Evolutionary conservation across 2,888 invertebrate genomes (phyloP), one percentile per base, ranked within the genome.

Genomic region (Acronicta aceris): DNA sequence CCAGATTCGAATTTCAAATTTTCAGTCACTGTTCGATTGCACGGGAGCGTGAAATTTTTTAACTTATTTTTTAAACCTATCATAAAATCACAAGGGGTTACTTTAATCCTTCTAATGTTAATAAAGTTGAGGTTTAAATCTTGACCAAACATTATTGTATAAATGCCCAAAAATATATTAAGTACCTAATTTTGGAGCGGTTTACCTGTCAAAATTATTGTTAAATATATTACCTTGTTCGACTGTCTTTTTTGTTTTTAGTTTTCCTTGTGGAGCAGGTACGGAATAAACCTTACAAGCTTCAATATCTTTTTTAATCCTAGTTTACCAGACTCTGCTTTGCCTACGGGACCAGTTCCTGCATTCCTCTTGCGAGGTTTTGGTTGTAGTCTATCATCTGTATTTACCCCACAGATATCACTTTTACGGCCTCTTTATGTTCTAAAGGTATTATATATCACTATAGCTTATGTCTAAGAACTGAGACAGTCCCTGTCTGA

Each of bases 1-100:
- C 82, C 81, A 83, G 85, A 92, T 93, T 91, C 89, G 93, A 93
- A 93, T 93, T 93, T 91, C 91, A 93, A 93, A 93, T 93, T 93
- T 92, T 92, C 91, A 90, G 89, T 85, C 86, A 81, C 86, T 87
- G 87, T 88, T 87, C 83, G 82, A 84, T 83, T 84, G 86, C 81
- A 80, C 87, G 87, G 86, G 87, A 89, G 89, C 87, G 90, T 89
- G 89, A 79, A 83, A 83, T 81, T 79, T 68, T 71, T 78, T 59
- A 66, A 49, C 48, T 59, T 74, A 58, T 69, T 71, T 71, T 74
- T 76, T 68, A 65, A 74, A 66, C 56, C 60, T 62, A 71, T 65
- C 59, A 59, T 65, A 74, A 73, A 68, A 63, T 53, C 41, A 56
- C 30, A 13, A 51, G 41, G 48, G 25, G 36, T 47, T 63, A 30